phyloP scores from a whole-genome alignment of 2,113 vertebrate genomes.

The Empidonax traillii region DNA sequence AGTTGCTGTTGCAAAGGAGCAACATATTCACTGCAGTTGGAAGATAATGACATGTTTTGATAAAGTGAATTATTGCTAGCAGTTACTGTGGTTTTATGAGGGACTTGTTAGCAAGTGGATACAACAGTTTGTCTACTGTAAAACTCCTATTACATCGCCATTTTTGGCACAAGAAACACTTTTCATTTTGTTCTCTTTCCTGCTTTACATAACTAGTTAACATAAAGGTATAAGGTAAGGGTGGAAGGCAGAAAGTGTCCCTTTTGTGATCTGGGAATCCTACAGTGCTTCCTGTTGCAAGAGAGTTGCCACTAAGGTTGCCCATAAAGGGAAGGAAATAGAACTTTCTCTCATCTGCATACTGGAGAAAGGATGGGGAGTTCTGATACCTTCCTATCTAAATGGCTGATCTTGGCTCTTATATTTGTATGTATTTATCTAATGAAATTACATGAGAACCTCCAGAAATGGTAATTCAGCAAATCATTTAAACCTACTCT shows the following conservation, averaged over 20 bases:
- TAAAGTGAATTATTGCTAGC: neutral
- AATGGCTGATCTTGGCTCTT: neutral
- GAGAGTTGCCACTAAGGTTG: neutral
- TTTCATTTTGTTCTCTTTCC: neutral
- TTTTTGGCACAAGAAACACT: neutral
- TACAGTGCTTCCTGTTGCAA: neutral
- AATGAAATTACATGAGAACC: neutral
- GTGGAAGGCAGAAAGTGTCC: neutral
- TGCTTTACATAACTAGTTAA: neutral
- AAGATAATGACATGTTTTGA: neutral
- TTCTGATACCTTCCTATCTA: neutral
- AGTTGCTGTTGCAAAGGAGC: neutral
- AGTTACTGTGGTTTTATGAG: neutral
- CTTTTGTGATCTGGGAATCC: neutral
- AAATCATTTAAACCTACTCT: neutral
- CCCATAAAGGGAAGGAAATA: neutral
- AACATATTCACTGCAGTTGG: neutral
- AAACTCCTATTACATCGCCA: neutral
- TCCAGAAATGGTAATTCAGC: neutral
- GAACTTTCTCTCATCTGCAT: rapidly evolving
- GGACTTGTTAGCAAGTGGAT: neutral
- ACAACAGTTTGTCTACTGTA: neutral
- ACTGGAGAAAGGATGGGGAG: neutral
- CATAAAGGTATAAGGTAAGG: neutral
- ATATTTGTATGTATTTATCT: neutral